These are phyloP conservation scores for Benitochromis conjunctus DNA, from an alignment of 2,113 vertebrate species.

Conservation along the genomic window DNA sequence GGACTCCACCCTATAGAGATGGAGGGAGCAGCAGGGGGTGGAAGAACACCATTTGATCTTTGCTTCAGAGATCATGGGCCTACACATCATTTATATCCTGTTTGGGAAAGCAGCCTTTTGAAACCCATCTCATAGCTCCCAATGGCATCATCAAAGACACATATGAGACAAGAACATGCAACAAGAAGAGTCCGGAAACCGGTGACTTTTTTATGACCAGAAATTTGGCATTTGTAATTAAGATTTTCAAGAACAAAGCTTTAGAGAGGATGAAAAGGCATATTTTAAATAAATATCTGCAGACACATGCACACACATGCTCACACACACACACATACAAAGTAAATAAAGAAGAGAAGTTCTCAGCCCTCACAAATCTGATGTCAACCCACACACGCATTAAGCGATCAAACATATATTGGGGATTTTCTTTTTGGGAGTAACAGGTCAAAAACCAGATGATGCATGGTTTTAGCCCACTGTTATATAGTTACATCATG, in stretches of 20 bases:
- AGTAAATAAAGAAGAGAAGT: conserved; percentile 42
- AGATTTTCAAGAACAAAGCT: conserved; percentile 25
- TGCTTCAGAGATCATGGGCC: conserved; percentile 43
- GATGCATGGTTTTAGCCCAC: conserved; percentile 26
- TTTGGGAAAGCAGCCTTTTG: conserved; percentile 62
- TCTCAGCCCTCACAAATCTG: conserved; percentile 25
- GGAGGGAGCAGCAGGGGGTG: conserved; percentile 37
- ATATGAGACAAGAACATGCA: conserved; percentile 22
- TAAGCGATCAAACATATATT: conserved; percentile 38
- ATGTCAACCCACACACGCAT: conserved; percentile 45
- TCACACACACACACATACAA: not conserved
- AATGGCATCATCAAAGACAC: conserved; percentile 57
- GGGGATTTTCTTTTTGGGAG: conserved; percentile 31
- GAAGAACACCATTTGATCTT: conserved; percentile 56
- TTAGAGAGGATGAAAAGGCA: conserved; percentile 20
- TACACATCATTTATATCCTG: conserved; percentile 70
- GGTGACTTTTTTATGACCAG: not conserved
- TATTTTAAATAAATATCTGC: conserved; percentile 26
- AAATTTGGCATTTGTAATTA: conserved; percentile 29
- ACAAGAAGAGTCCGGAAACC: conserved; percentile 26
- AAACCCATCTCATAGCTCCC: conserved; percentile 66
- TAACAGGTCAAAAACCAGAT: conserved; percentile 59
- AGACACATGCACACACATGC: not conserved
- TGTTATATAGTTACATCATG: conserved; percentile 34
- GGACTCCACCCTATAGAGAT: conserved; percentile 35